Percentiles rank a stretch among this genome's conserved stretches.
Evolutionary conservation across 2,113 vertebrate species (phyloP).

Genomic region (Synodontis membranacea): DNA sequence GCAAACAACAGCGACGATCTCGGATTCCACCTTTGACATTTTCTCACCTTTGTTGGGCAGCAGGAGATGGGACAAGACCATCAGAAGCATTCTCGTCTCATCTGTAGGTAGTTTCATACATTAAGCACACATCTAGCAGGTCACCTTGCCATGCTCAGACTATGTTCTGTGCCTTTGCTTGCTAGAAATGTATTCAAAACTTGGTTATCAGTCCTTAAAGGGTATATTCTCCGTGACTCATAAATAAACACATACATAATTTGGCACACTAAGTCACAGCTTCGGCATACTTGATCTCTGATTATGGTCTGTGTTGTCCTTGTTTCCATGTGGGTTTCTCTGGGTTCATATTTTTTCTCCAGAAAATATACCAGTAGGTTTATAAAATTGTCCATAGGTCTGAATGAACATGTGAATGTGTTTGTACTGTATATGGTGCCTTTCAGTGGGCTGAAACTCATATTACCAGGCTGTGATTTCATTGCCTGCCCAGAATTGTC

Average conservation of each 20-base stretch:
- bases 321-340: neutral
- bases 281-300: neutral
- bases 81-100: neutral
- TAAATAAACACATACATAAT: neutral
- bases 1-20: neutral
- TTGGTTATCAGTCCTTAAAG: neutral
- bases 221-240: neutral
- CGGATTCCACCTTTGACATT: neutral
- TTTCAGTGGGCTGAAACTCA: too few relatives aligned
- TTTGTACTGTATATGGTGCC: neutral
- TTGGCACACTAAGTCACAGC: neutral
- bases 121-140: neutral
- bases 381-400: neutral
- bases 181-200: neutral
- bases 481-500: too few relatives aligned
- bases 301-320: neutral
- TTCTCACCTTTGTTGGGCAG: neutral
- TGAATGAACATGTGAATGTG: neutral
- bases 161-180: neutral
- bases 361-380: neutral
- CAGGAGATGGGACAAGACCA: neutral
- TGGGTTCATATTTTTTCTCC: neutral
- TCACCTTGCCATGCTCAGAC: too few relatives aligned
- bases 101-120: neutral
- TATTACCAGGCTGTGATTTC: neutral